Evolutionary conservation across 2,888 invertebrate genomes (phyloP), one percentile per base, ranked within the genome.

Genomic region (Rapana venosa): DNA sequence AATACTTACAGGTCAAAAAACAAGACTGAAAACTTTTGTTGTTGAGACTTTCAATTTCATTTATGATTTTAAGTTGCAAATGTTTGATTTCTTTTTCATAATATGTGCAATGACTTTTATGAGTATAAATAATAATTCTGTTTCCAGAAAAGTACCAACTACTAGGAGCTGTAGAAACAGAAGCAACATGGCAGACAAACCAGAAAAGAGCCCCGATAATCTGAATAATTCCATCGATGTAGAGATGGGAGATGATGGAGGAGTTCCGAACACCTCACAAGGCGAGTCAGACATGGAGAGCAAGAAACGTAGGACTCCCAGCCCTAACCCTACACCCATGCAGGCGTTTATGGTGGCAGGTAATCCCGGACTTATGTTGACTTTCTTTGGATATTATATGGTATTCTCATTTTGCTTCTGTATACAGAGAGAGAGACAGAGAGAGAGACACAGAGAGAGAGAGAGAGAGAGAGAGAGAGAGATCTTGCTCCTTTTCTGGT

Each of bases 301-400:
- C 58, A 94, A 94, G 90, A 93, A 92, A 90, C 91, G 92, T 66
- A 89, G 93, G 74, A 90, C 92, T 15, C 92, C 94, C 22, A 93
- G 93, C 91, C 93, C 93, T 13, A 91, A 88, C 22, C 87, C 90
- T 15, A 88, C 91, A 17, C 79, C 91, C 20, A 90, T 92, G 61
- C 85, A 87, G 22, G 70, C 84, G 47, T 93, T 94, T 81, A 92
- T 93, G 91, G 92, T 92, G 6, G 90, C 93, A 90, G 92, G 93
- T 93, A 91, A 85, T 36, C 17, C 36, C 2, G 47, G 47, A 47
- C 47, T 47, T 47, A 47, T 2, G 47, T 47, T 47, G 47, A 47
- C 47, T 47, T 47, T 47, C 4, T 47, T 47, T 47, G 47, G 47
- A 47, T 47, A 47, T 47, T 47, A 47, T 47, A 47, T 47, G n/a